Evolutionary conservation across 2,113 vertebrate genomes (phyloP), one percentile per base, ranked within the genome.

Genomic region (Chrysemys picta): DNA sequence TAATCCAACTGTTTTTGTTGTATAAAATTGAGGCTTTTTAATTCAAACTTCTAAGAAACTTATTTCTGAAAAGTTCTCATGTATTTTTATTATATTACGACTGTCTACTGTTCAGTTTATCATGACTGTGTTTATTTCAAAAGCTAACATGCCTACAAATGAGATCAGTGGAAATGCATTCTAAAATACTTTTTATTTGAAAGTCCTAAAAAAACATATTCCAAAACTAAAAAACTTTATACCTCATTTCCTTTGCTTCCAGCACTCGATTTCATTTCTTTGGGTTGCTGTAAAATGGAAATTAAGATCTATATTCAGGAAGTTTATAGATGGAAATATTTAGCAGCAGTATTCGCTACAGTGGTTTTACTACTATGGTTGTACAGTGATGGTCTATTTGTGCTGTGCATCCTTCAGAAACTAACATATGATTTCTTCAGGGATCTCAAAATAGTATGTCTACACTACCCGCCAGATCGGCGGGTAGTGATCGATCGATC

Each of bases 191-290:
- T 62, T 38, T 72, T 72, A 72, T 86, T 22, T 76, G 49, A 91
- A 31, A 94, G 16, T 81, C 80, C 79, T 84, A 1, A 92, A 93
- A 82, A 95, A 4, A 65, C 80, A 22, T 5, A 88, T 16, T 57
- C 59, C 92, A 92, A 92, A 85, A 88, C 45, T 11, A 76, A 42
- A 75, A 38, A 76, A 45, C n/a, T 45, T 96, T 98, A 84, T 96
- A 99, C 99, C 99, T 99, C 99, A 53, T 99, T 99, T 95, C 99
- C 99, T 97, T 99, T 99, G 94, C 97, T 98, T 94, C 99, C 98
- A 31, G 99, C 97, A 19, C 98, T 98, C 69, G 98, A 99, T 96
- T 99, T 99, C 98, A 99, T 99, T 98, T 99, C 99, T 98, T 99
- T 99, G 31, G 99, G 99, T 98, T 99, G 99, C 99, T 99, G 97